Evolutionary conservation across 2,888 invertebrate species (phyloP), one percentile per base, ranked within the genome.

Genomic region (Mystacides longicornis): DNA sequence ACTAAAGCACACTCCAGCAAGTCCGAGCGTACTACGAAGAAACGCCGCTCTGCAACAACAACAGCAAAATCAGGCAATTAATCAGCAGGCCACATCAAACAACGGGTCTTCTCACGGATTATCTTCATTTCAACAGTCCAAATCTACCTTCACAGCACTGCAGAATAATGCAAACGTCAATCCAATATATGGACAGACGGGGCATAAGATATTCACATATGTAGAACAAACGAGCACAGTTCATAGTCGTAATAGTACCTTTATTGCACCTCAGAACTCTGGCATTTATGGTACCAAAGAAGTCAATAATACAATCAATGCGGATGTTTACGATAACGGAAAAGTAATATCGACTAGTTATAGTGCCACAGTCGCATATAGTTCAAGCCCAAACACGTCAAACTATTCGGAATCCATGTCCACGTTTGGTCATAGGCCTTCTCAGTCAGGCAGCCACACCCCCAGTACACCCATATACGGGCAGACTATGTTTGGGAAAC

Each of bases 1-100:
- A 66, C 71, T 91, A 60, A 86, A 89, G 64, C 92, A 92, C 71
- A 90, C 87, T 65, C 91, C 92, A 1, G 90, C 91, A 2, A 92
- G 91, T 62, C 92, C 93, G 3, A 85, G 85, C 61, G 79, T 87
- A 3, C 72, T 86, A 22, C 79, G 89, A 5, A 80, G 85, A 16
- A 68, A 68, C 23, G 66, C 65, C 20, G 66, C 64, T 18, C 51
- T 62, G 11, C 66, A 62, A 59, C 64, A 60, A 58, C 63, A 63
- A 63, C 65, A 64, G 60, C 66, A 49, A 33, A 31, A 37, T 21
- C 51, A 46, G 7, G n/a, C 14, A 37, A 11, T 11, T 27, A 5
- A 27, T 7, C 49, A 49, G 1, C 21, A 23, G 20, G 23, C 33
- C n/a, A 47, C 45, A 7, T 33, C 55, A 50, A 47, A 47, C 21